Conservation (phyloP, 2,888 invertebrate species). For the Laothoe populi region DNA sequence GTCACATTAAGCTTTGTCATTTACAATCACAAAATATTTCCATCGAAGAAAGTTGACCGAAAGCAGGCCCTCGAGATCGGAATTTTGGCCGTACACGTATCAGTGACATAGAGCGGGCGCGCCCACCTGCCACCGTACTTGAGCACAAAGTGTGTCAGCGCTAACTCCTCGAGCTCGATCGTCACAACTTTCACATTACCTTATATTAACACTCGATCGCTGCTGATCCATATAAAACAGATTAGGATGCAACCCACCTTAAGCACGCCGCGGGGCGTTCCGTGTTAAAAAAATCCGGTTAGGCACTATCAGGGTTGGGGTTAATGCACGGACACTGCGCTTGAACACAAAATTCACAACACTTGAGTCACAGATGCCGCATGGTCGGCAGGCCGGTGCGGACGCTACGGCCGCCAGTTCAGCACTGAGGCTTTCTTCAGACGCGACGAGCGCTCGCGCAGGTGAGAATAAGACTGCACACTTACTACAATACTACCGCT, state of each 20-base stretch:
- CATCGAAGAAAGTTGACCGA: constrained; percentile 79
- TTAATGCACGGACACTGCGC: constrained; percentile 80
- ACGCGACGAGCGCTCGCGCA: constrained; percentile 71
- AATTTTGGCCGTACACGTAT: constrained; percentile 78
- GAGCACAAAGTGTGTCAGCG: constrained; percentile 82
- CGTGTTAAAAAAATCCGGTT: constrained; percentile 75
- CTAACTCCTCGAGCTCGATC: constrained; percentile 77
- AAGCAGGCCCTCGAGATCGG: constrained; percentile 77
- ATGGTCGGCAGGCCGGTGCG: constrained; percentile 77
- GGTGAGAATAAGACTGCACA: constrained; percentile 72
- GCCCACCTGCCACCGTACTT: constrained; percentile 81
- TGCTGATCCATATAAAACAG: constrained; percentile 54
- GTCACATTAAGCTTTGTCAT: not conserved
- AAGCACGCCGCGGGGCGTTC: constrained; percentile 73
- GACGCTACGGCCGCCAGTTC: constrained; percentile 78
- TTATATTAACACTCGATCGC: constrained; percentile 73
- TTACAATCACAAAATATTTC: constrained; percentile 36
- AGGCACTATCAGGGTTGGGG: constrained; percentile 81
- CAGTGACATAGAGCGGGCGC: constrained; percentile 70
- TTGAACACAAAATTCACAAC: constrained; percentile 77
- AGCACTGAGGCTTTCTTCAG: constrained; percentile 81
- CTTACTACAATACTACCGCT: constrained; percentile 55
- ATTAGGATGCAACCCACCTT: constrained; percentile 62
- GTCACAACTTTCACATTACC: constrained; percentile 83
- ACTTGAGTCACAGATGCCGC: constrained; percentile 77